phyloP scores from a whole-genome alignment of 2,113 vertebrate species.

The Brachyistius frenatus region DNA sequence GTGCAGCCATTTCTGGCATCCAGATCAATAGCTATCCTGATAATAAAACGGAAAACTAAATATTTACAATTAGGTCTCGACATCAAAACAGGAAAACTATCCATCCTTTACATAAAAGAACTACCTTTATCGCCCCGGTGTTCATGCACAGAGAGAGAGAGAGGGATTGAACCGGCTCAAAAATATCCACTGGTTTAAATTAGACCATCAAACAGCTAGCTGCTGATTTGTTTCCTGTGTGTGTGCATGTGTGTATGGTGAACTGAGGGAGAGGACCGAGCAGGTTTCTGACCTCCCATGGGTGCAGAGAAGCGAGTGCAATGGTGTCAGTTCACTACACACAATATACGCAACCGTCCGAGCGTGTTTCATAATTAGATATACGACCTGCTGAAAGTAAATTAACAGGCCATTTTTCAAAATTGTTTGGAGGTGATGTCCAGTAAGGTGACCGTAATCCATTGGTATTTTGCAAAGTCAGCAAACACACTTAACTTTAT shows the following conservation, averaged over 20 bases:
- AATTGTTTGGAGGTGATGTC: neutral
- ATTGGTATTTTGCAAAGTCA: neutral
- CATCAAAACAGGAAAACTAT: slow-evolving; percentile 89
- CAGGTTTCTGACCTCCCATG: slow-evolving; percentile 56
- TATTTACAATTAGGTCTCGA: slow-evolving; percentile 83
- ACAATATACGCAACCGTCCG: slow-evolving; percentile 24
- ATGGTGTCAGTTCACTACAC: slow-evolving; percentile 53
- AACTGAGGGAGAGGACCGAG: slow-evolving; percentile 24
- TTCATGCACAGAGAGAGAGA: slow-evolving; percentile 76
- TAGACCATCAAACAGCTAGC: slow-evolving; percentile 72
- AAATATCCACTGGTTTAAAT: slow-evolving; percentile 77
- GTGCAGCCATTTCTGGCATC: slow-evolving; percentile 73
- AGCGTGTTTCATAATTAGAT: slow-evolving; percentile 18
- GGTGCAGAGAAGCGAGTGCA: slow-evolving; percentile 51
- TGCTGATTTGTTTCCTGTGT: slow-evolving; percentile 65
- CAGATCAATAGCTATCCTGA: slow-evolving; percentile 81
- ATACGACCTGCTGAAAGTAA: neutral
- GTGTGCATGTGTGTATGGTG: slow-evolving; percentile 34
- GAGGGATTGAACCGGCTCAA: slow-evolving; percentile 75
- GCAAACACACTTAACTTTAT: neutral
- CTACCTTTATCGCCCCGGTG: slow-evolving; percentile 84
- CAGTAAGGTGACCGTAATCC: neutral
- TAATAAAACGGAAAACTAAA: slow-evolving; percentile 85
- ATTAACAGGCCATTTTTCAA: neutral
- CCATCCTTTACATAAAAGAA: slow-evolving; percentile 83